Conservation (phyloP, 2,797 vertebrate genomes). For the Molothrus ater region DNA sequence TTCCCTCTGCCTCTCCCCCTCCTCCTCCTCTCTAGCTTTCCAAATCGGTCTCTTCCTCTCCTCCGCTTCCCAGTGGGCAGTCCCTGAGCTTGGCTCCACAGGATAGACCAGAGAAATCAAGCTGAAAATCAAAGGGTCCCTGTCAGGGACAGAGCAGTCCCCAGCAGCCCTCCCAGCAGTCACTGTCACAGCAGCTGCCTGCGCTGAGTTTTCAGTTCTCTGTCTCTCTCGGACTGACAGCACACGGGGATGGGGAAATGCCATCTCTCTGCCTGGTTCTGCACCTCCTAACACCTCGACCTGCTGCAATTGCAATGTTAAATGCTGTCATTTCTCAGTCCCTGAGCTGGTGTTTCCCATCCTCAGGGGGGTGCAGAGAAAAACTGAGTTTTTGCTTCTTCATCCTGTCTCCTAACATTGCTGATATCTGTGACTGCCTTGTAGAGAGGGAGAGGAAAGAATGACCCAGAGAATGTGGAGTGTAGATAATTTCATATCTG, state of each 20-base stretch:
- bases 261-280: background rate
- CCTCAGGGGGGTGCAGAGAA: background rate
- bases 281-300: background rate
- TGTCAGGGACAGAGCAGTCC: background rate
- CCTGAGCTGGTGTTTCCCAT: background rate
- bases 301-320: background rate
- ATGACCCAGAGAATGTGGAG: background rate
- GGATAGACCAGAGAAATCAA: slow-evolving; percentile 74
- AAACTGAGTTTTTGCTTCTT: background rate
- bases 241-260: background rate
- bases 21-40: slow-evolving; percentile 32
- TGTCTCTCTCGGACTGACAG: background rate
- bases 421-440: background rate
- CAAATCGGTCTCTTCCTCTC: slow-evolving; percentile 68
- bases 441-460: background rate
- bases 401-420: background rate
- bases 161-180: background rate
- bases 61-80: slow-evolving; percentile 72
- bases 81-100: slow-evolving; percentile 56
- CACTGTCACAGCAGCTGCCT: background rate
- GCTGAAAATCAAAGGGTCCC: background rate
- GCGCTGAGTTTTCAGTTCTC: background rate
- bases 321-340: background rate
- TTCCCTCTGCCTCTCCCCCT: slow-evolving; percentile 66
- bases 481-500: background rate